These are phyloP conservation scores for Lottia scabra DNA, from an alignment of 2,888 invertebrate genomes.

Conservation along the genomic window DNA sequence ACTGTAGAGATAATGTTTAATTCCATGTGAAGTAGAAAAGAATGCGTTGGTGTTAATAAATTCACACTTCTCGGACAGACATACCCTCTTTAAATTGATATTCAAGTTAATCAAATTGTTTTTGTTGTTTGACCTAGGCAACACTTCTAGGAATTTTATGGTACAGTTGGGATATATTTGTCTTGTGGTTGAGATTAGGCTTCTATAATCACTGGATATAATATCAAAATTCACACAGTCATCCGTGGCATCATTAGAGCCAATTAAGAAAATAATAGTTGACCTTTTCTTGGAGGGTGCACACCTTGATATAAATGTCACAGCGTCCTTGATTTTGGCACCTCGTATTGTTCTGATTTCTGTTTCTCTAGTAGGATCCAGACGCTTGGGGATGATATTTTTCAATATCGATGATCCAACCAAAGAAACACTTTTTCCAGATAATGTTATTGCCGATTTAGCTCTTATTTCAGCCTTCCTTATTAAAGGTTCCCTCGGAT, in stretches of 20 bases:
- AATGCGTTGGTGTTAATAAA: too few species aligned
- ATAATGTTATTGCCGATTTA: too few species aligned
- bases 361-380: not conserved
- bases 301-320: not conserved
- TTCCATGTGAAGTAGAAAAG: too few species aligned
- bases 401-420: not conserved
- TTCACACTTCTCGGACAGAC: too few species aligned
- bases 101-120: too few species aligned
- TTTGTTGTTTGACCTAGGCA: not conserved
- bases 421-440: not conserved
- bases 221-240: not conserved
- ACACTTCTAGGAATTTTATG: not conserved
- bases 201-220: not conserved
- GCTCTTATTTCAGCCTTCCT: too few species aligned
- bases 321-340: not conserved
- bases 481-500: too few species aligned
- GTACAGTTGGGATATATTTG: not conserved
- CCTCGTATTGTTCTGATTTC: not conserved
- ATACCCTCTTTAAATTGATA: too few species aligned
- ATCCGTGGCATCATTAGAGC: not conserved
- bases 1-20: too few species aligned
- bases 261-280: not conserved
- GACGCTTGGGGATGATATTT: not conserved
- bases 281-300: not conserved
- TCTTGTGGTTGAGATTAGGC: not conserved